Evolutionary conservation across 2,113 vertebrate species (phyloP).

Genomic region (Struthidea cinerea): DNA sequence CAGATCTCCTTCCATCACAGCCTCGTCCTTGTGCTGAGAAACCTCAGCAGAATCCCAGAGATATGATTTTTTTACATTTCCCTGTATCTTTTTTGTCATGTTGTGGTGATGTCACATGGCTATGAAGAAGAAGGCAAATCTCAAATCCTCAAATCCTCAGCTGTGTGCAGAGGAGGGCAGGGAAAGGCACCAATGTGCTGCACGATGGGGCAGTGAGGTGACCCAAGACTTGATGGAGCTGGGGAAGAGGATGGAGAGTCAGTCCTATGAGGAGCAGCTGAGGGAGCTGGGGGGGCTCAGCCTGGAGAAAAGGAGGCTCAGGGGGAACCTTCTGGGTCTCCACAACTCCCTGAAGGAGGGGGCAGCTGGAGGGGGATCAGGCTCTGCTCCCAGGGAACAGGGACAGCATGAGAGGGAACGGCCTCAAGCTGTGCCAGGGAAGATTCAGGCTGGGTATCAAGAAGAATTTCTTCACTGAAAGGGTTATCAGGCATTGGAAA

Average conservation of each 20-base stretch:
- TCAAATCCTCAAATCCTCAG: not conserved
- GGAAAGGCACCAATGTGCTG: not conserved
- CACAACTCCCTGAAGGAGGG: not conserved
- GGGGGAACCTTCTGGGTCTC: not conserved
- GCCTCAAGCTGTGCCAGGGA: rapidly evolving
- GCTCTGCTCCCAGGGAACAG: not conserved
- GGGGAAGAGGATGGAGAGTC: not conserved
- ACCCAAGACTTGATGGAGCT: not conserved
- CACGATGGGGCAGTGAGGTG: rapidly evolving
- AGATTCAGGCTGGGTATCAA: no score
- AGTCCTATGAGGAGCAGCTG: not conserved
- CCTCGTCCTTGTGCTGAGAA: not conserved
- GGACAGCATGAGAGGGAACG: rapidly evolving
- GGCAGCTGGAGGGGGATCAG: rapidly evolving
- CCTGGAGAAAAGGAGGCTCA: not conserved
- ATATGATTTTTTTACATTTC: rapidly evolving
- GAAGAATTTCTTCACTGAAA: not conserved
- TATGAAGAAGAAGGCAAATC: not conserved
- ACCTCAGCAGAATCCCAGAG: not conserved
- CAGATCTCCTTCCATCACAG: not conserved
- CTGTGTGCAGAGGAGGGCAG: not conserved
- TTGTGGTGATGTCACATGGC: not conserved
- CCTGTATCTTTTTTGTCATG: not conserved
- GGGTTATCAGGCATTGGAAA: not conserved
- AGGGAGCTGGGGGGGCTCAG: not conserved